These are phyloP conservation scores for Xerus rutilus DNA, from an alignment of 2,797 vertebrate species.

Conservation along the genomic window DNA sequence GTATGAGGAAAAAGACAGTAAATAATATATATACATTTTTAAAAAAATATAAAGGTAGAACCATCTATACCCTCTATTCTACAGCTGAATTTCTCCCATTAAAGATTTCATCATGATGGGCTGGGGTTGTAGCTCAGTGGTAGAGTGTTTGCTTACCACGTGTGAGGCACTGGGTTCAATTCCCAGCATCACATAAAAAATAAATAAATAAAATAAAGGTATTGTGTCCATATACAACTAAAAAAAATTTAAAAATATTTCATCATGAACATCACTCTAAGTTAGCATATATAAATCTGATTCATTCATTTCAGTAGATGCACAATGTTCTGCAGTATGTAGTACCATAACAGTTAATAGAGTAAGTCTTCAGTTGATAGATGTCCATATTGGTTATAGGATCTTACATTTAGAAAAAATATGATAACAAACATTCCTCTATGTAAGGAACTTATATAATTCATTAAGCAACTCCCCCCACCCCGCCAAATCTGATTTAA, in stretches of 20 bases:
- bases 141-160: too few species aligned
- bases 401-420: constrained; percentile 23
- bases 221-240: too few species aligned
- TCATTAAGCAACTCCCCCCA: neutral
- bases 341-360: neutral
- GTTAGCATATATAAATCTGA: neutral
- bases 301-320: constrained; percentile 33
- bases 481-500: neutral
- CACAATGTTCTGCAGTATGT: constrained; percentile 3
- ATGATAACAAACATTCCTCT: constrained; percentile 16
- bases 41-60: neutral
- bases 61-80: neutral
- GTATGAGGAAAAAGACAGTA: constrained; percentile 17
- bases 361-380: constrained; percentile 27
- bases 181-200: too few species aligned
- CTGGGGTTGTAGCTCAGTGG: too few species aligned
- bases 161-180: too few species aligned
- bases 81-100: neutral
- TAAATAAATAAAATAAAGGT: too few species aligned
- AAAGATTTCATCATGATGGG: neutral
- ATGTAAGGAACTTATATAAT: neutral
- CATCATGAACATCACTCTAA: neutral
- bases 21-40: neutral
- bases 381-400: constrained; percentile 32
- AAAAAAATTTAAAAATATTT: too few species aligned